Conservation (phyloP, 2,888 invertebrate genomes). For the Parnassius apollo region DNA sequence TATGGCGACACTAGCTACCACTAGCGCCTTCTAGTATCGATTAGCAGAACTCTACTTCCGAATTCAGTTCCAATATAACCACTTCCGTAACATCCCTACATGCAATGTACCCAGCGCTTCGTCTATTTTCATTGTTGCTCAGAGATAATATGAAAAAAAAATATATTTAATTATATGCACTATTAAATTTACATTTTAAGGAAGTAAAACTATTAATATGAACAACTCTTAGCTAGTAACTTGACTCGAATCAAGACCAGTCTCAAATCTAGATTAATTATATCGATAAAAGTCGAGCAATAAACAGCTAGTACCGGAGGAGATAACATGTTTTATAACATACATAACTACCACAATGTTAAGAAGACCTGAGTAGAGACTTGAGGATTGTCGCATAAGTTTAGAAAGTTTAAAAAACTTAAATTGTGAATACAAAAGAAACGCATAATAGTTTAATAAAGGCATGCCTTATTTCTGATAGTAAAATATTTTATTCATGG, state of each 20-base stretch:
- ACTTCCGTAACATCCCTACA: too few species aligned
- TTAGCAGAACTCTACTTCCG: too few species aligned
- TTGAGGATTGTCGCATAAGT: neutral
- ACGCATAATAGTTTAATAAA: too few species aligned
- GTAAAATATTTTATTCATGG: too few species aligned
- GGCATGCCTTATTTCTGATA: too few species aligned
- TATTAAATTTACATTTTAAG: too few species aligned
- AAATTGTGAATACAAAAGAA: too few species aligned
- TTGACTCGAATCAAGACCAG: slow-evolving; percentile 8
- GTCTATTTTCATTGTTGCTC: neutral
- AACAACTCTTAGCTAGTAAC: slow-evolving; percentile 3
- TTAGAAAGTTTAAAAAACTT: too few species aligned
- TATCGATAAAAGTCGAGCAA: slow-evolving; percentile 8
- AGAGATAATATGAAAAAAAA: neutral
- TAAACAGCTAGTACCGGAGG: slow-evolving; percentile 3
- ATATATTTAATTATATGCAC: neutral
- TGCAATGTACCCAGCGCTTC: too few species aligned
- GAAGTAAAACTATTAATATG: neutral
- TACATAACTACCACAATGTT: neutral
- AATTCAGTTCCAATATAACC: too few species aligned
- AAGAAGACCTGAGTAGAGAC: neutral
- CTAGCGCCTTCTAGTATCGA: too few species aligned
- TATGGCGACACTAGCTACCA: too few species aligned
- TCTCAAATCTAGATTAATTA: slow-evolving; percentile 15
- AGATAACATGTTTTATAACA: slow-evolving; percentile 11